These are phyloP conservation scores for Rhinolophus sinicus DNA, from an alignment of 2,113 vertebrate species.

Conservation along the genomic window DNA sequence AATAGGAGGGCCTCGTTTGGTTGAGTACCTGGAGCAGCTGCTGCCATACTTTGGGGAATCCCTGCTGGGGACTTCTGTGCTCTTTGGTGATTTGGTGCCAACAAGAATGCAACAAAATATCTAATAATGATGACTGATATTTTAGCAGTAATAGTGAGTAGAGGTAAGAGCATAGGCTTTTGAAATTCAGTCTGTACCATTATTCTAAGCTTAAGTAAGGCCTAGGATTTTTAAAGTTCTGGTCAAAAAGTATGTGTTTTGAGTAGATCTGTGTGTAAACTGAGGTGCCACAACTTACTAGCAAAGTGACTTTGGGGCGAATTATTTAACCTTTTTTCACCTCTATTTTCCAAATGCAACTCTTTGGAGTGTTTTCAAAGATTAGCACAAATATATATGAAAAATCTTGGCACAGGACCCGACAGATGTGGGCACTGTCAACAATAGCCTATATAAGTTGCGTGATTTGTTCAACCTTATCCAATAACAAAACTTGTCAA, in stretches of 20 bases:
- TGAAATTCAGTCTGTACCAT: constrained; percentile 28
- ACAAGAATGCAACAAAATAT: neutral
- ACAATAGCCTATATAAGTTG: neutral
- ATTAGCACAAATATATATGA: constrained; percentile 29
- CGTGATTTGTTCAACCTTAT: neutral
- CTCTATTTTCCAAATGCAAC: neutral
- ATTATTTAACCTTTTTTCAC: neutral
- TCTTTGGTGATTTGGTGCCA: neutral
- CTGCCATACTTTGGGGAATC: neutral
- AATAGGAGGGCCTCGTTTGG: neutral
- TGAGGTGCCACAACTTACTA: neutral
- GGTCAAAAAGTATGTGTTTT: neutral
- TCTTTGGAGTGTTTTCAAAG: constrained; percentile 23
- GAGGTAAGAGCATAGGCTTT: neutral
- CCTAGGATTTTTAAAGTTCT: constrained; percentile 41
- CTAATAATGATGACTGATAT: neutral
- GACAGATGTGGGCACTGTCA: neutral
- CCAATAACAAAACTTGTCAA: neutral
- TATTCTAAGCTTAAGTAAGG: neutral
- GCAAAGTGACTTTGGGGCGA: neutral
- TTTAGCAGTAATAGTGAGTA: neutral
- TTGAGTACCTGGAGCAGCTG: neutral
- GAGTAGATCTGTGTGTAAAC: neutral
- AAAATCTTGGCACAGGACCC: neutral
- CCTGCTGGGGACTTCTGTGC: neutral